Evolutionary conservation across 64 coral and sea anemone species (phyloP), one percentile per base, ranked within the genome.

Genomic region (Hydrozoanthus tunicans): DNA sequence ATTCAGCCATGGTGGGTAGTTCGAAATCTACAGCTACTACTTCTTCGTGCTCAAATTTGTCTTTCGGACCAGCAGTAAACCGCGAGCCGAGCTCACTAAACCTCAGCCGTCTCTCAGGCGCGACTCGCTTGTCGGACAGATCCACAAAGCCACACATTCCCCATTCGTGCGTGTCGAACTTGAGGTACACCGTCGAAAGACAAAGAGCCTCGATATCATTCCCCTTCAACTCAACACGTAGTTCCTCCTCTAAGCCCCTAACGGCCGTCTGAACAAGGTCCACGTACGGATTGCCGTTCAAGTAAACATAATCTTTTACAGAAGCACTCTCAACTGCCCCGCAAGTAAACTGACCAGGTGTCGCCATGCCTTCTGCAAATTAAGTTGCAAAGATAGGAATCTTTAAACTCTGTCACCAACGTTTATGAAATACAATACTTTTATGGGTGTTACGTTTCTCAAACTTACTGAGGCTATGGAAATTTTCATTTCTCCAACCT

Each of bases 121-220:
- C 91, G 15, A 99, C 90, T 66, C 97, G 94, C 58, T 91, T 11
- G 78, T 99, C 94, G 6, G 94, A 96, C 9, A 99, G 90, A 75
- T 99, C 97, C 8, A 99, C 97, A 66, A 94, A 99, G 5, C 97
- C 97, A 92, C 97, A 99, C 64, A 95, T 91, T 23, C 94, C 97
- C 97, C 97, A 99, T 26, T 99, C 97, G 27, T 99, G 97, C 0
- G 94, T 99, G 9, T 99, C 97, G 65, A 93, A 99, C 53, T 96
- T 99, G 10, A 99, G 94, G 74, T 96, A 99, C 17, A 99, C 97
- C 26, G 94, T 99, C 27, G 94, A 83, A 20, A 96, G 90, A 63
- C 97, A 99, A 5, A 99, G 83, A 58, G 97, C 94, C 54, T 92
- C 61, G 73, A 92, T 63, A 78, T 99, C 97, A 3, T n/a, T 51